Conservation (phyloP, 2,113 vertebrate species). For the Acrocephalus kingi region DNA sequence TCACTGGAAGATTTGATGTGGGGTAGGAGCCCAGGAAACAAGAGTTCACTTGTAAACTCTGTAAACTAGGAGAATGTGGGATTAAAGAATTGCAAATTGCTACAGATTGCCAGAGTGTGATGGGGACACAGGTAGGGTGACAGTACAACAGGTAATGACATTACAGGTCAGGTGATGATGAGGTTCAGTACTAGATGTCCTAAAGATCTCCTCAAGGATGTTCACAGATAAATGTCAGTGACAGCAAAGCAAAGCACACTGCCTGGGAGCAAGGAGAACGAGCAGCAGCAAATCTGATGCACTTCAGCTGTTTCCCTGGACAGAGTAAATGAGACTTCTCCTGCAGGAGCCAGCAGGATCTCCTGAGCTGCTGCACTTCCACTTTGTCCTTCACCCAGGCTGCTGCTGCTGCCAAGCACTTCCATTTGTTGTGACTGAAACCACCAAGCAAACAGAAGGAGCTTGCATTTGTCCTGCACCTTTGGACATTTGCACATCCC, state of each 20-base stretch:
- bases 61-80: neutral
- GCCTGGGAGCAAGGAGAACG: neutral
- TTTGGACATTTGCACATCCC: neutral
- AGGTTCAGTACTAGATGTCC: neutral
- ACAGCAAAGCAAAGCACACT: neutral
- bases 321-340: neutral
- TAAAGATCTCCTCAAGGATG: neutral
- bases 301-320: neutral
- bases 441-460: neutral
- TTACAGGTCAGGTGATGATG: neutral
- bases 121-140: neutral
- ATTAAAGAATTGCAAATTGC: neutral
- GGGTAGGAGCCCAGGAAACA: neutral
- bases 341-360: neutral
- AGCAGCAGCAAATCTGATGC: neutral
- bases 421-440: neutral
- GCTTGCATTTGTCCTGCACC: neutral
- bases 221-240: neutral
- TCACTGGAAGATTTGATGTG: neutral
- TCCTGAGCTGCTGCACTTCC: neutral
- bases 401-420: neutral
- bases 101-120: neutral
- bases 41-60: neutral
- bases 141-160: neutral
- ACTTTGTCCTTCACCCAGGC: neutral